These are phyloP conservation scores for Lasioglossum marginatum DNA, from an alignment of 2,888 invertebrate genomes.

Conservation along the genomic window DNA sequence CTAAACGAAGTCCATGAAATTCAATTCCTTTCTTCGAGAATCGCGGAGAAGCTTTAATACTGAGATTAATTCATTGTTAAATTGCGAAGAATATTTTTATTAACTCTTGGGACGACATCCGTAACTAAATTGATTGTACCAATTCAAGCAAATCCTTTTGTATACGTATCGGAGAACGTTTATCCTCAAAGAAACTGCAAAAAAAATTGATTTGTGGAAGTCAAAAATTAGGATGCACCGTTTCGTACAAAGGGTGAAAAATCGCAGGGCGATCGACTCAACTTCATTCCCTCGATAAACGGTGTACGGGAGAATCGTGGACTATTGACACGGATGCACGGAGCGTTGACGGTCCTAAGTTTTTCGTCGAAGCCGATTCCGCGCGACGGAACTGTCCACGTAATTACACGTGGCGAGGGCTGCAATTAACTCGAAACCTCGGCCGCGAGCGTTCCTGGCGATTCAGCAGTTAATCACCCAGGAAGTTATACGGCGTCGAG, in stretches of 20 bases:
- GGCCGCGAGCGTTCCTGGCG: conserved; percentile 62
- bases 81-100: too few relatives aligned
- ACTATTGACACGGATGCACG: not conserved
- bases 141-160: too few relatives aligned
- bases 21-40: not conserved
- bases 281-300: not conserved
- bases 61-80: too few relatives aligned
- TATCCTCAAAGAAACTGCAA: too few relatives aligned
- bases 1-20: not conserved
- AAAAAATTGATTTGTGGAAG: too few relatives aligned
- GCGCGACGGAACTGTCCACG: conserved; percentile 52
- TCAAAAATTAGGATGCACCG: not conserved
- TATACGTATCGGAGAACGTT: too few relatives aligned
- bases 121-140: too few relatives aligned
- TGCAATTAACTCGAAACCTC: conserved; percentile 72
- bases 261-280: not conserved
- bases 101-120: too few relatives aligned
- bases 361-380: conserved; percentile 28
- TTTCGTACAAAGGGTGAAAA: not conserved
- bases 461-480: conserved; percentile 72
- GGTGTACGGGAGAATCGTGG: not conserved
- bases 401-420: conserved; percentile 57
- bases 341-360: not conserved
- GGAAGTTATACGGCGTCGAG: conserved; percentile 68
- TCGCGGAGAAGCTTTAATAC: not conserved